Evolutionary conservation across 2,888 invertebrate genomes (phyloP).

Genomic region (Cordylochernes scorpioides): DNA sequence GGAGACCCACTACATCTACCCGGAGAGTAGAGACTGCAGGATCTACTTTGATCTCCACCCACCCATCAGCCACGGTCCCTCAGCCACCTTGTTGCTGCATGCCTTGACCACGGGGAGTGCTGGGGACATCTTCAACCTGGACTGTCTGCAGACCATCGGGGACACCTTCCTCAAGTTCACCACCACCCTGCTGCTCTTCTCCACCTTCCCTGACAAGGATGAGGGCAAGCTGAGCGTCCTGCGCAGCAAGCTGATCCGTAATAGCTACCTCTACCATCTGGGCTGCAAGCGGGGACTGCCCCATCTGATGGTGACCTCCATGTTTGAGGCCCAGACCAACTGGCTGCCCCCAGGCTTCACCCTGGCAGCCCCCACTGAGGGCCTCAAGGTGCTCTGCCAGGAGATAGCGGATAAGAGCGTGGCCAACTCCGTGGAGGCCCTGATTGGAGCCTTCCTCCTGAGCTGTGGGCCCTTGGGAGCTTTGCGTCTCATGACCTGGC

Average conservation of each 20-base stretch:
- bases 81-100: too few relatives aligned
- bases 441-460: constrained; percentile 48
- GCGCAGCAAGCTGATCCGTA: constrained; percentile 67
- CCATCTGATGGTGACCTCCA: constrained; percentile 83
- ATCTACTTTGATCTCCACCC: too few relatives aligned
- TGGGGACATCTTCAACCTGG: constrained; percentile 46
- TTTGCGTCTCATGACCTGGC: constrained; percentile 10
- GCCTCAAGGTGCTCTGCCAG: constrained; percentile 1
- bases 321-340: constrained; percentile 91
- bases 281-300: constrained; percentile 70
- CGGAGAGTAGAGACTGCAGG: too few relatives aligned
- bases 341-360: constrained; percentile 55
- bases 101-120: constrained; percentile 44
- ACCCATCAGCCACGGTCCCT: too few relatives aligned
- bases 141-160: constrained; percentile 59
- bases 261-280: constrained; percentile 67
- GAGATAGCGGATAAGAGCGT: constrained; percentile 29
- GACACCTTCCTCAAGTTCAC: constrained; percentile 70
- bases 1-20: too few relatives aligned
- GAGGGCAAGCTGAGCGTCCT: constrained; percentile 92
- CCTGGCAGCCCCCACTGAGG: constrained; percentile 22
- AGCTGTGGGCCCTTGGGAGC: constrained; percentile 26
- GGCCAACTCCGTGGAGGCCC: constrained; percentile 59
- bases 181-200: constrained; percentile 85
- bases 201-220: constrained; percentile 77